Conservation (phyloP, 2,113 vertebrate genomes). For the Misgurnus mizolepis region DNA sequence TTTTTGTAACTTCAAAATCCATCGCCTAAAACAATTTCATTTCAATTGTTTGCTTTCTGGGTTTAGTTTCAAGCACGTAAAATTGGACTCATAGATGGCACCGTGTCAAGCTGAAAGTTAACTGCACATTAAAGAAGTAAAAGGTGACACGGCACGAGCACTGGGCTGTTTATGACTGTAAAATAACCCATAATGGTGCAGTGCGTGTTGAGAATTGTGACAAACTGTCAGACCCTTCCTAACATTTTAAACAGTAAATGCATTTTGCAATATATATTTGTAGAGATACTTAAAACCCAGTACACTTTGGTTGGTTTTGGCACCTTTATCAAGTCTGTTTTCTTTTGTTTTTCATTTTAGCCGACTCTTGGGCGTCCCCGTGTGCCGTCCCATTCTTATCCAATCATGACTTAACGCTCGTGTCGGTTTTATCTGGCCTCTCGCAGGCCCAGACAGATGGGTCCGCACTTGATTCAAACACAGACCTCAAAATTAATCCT, state of each 20-base stretch:
- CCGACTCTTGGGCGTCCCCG: background rate
- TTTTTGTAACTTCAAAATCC: conserved; percentile 4
- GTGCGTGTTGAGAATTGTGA: conserved; percentile 17
- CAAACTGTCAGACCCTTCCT: background rate
- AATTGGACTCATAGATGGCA: conserved; percentile 17
- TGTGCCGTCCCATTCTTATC: conserved; percentile 29
- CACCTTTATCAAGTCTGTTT: background rate
- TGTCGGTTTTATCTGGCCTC: conserved; percentile 31
- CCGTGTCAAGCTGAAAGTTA: conserved; percentile 19
- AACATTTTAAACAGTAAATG: conserved; percentile 13
- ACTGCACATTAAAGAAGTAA: conserved; percentile 21
- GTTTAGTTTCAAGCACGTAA: background rate
- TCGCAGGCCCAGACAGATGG: conserved; percentile 39
- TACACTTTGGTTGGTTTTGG: background rate
- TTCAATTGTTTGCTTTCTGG: background rate
- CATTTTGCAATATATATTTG: conserved; percentile 24
- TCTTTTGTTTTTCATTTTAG: conserved; percentile 1
- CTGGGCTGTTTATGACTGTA: conserved; percentile 4
- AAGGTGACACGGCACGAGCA: conserved; percentile 1
- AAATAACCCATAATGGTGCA: conserved; percentile 28
- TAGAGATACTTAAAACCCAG: background rate
- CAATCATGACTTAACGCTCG: conserved; percentile 35
- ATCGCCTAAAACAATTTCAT: background rate
- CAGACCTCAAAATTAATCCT: conserved; percentile 30
- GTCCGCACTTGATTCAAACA: conserved; percentile 34